Percentiles rank a stretch among this genome's conserved stretches.
Evolutionary conservation across 2,888 invertebrate species (phyloP).

Genomic region (Bellardia bayeri): DNA sequence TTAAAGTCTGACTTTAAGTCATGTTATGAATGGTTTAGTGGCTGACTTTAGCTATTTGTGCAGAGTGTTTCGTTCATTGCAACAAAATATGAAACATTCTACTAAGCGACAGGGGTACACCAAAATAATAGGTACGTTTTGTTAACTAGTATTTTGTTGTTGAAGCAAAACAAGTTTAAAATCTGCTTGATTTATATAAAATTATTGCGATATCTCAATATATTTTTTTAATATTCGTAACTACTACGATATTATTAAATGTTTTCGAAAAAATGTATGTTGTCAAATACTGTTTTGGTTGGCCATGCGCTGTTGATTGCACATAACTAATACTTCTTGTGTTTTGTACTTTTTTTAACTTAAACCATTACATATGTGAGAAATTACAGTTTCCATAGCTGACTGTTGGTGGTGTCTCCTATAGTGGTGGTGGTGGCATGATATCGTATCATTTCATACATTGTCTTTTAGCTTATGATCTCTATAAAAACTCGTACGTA

Average conservation of each 20-base stretch:
- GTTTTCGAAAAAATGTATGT: no score
- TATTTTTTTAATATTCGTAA: no score
- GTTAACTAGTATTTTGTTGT: no score
- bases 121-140: background rate
- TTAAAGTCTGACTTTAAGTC: constrained; percentile 65
- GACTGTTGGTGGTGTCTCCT: constrained; percentile 50
- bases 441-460: constrained; percentile 58
- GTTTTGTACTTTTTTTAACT: background rate
- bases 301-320: constrained; percentile 28
- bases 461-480: constrained; percentile 52
- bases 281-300: background rate
- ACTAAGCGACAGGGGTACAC: constrained; percentile 8
- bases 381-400: constrained; percentile 50
- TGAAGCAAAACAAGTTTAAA: no score
- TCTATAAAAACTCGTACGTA: constrained; percentile 32
- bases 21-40: constrained; percentile 53
- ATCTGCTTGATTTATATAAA: no score
- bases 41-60: constrained; percentile 21
- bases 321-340: constrained; percentile 37
- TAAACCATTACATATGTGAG: constrained; percentile 53
- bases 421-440: constrained; percentile 38
- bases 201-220: no score
- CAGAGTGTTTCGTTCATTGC: background rate
- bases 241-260: no score
- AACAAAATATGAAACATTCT: constrained; percentile 32